phyloP scores from a whole-genome alignment of 37 sponge, comb jelly and placozoan genomes.

The Chondrosia reniformis region DNA sequence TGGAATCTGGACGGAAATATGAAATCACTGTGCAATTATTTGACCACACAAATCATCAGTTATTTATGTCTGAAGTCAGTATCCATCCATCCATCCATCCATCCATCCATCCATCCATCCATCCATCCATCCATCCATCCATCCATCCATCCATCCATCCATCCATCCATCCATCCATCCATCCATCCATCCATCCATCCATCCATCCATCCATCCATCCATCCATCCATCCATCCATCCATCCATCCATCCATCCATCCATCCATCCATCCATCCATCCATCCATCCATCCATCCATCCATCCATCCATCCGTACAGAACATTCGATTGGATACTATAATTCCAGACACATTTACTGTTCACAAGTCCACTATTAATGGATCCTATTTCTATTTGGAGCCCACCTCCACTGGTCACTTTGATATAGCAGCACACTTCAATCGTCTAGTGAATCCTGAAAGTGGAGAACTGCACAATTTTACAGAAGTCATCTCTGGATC shows the following conservation, averaged over 20 bases:
- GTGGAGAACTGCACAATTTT: slow-evolving; percentile 25
- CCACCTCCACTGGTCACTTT: slow-evolving; percentile 15
- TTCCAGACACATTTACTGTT: slow-evolving; percentile 16
- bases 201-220: too few relatives aligned
- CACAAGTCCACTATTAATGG: slow-evolving; percentile 15
- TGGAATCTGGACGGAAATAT: slow-evolving; percentile 67
- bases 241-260: too few relatives aligned
- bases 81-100: slow-evolving; percentile 10
- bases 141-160: too few relatives aligned
- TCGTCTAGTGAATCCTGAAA: slow-evolving; percentile 30
- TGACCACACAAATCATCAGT: slow-evolving; percentile 59
- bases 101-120: neutral
- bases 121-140: too few relatives aligned
- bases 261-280: too few relatives aligned
- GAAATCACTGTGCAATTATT: slow-evolving; percentile 69
- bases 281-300: neutral
- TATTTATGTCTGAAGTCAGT: slow-evolving; percentile 56
- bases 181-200: too few relatives aligned
- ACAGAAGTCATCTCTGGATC: slow-evolving; percentile 19
- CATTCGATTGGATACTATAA: slow-evolving; percentile 1
- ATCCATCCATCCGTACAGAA: neutral
- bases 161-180: too few relatives aligned
- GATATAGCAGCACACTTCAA: neutral
- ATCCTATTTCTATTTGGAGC: slow-evolving; percentile 7
- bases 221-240: too few relatives aligned